A percentile compares a stretch with the other conserved stretches of the same genome.
Conservation (phyloP, 2,888 invertebrate species). For the Cinara cedri region DNA sequence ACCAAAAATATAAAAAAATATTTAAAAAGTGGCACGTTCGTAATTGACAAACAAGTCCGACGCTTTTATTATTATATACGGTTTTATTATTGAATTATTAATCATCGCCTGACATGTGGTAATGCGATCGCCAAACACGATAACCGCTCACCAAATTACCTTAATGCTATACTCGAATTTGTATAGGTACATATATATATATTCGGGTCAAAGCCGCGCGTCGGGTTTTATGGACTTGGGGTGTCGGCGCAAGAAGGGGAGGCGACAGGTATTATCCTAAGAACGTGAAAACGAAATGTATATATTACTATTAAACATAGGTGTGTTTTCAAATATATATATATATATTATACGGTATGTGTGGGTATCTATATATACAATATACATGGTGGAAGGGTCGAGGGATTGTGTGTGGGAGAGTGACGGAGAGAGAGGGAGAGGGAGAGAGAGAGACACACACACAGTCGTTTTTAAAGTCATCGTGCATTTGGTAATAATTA, state of each 20-base stretch:
- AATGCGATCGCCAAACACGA: constrained; percentile 51
- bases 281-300: constrained; percentile 32
- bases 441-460: too few species aligned
- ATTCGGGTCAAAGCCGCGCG: not conserved
- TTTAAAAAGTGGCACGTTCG: constrained; percentile 7
- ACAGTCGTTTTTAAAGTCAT: constrained; percentile 22
- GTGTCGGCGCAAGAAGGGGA: constrained; percentile 35
- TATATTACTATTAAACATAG: not conserved
- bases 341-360: too few species aligned
- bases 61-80: constrained; percentile 8
- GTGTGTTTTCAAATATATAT: not conserved
- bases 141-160: constrained; percentile 52
- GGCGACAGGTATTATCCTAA: constrained; percentile 13
- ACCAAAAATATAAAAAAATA: not conserved
- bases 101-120: constrained; percentile 55
- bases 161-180: constrained; percentile 22
- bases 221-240: constrained; percentile 39
- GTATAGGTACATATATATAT: too few species aligned
- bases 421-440: too few species aligned
- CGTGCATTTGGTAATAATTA: constrained; percentile 18
- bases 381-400: too few species aligned
- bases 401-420: too few species aligned
- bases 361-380: too few species aligned
- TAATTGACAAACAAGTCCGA: constrained; percentile 34
- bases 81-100: constrained; percentile 55